phyloP scores from a whole-genome alignment of 2,888 invertebrate species.

The Gastracanthus pulcherrimus region DNA sequence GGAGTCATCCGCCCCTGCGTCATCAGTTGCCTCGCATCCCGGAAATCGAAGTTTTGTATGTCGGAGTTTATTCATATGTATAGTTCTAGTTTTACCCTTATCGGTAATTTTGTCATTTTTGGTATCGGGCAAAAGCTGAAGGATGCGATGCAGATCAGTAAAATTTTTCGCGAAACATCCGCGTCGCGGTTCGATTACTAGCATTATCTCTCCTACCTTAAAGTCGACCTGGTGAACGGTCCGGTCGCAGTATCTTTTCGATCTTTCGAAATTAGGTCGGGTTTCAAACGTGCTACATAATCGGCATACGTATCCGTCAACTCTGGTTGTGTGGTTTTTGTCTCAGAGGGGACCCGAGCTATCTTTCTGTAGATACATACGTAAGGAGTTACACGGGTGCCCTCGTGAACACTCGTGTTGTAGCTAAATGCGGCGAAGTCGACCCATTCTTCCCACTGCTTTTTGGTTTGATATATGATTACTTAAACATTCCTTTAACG shows the following conservation, averaged over 20 bases:
- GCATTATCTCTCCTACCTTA: not conserved
- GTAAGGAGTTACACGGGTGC: too few species aligned
- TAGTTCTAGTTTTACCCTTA: not conserved
- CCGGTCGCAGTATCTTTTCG: not conserved
- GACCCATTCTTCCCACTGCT: not conserved
- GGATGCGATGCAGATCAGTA: not conserved
- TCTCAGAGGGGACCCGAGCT: not conserved
- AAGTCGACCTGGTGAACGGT: not conserved
- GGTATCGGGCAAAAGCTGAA: not conserved
- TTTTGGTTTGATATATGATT: not conserved
- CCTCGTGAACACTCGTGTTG: too few species aligned
- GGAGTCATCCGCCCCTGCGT: too few species aligned
- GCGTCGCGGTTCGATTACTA: not conserved
- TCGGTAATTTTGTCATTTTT: not conserved
- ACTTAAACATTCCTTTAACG: slow-evolving; percentile 17
- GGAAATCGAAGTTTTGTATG: not conserved
- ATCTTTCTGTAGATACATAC: not conserved
- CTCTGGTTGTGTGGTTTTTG: not conserved
- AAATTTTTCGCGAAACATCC: not conserved
- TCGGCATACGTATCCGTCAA: slow-evolving; percentile 6
- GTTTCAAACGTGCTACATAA: not conserved
- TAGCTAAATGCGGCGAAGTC: too few species aligned
- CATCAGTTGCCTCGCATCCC: too few species aligned
- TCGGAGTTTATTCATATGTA: not conserved
- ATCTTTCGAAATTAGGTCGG: too few species aligned